Conservation (phyloP, 2,797 vertebrate genomes). For the Rhinoraja longicauda region DNA sequence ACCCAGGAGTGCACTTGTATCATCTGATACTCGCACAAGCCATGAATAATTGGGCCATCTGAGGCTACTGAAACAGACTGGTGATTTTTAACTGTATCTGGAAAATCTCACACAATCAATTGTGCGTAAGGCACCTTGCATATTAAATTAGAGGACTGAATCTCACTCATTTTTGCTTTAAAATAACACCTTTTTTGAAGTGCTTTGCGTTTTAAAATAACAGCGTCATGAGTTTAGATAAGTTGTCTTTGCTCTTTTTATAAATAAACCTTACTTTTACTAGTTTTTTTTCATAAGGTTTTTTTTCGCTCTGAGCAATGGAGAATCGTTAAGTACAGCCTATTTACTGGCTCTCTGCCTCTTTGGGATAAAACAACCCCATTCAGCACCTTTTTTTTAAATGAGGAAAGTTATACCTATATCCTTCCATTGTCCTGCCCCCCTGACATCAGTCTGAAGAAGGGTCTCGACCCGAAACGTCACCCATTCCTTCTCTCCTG, state of each 20-base stretch:
- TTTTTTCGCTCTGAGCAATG: neutral
- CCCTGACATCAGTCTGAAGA: too few relatives aligned
- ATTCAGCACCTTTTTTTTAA: neutral
- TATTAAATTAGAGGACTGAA: neutral
- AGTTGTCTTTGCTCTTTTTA: neutral
- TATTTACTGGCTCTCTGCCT: neutral
- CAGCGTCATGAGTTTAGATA: neutral
- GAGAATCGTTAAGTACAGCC: neutral
- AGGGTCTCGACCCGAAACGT: too few relatives aligned
- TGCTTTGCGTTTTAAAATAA: constrained; percentile 17
- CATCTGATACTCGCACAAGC: neutral
- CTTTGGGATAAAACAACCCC: neutral
- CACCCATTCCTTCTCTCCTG: too few relatives aligned
- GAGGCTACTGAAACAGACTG: constrained; percentile 18
- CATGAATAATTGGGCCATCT: neutral
- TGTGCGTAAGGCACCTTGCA: too few relatives aligned
- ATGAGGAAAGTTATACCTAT: neutral
- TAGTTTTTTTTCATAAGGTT: neutral
- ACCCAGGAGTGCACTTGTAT: neutral
- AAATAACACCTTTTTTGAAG: constrained; percentile 19
- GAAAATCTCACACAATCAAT: neutral
- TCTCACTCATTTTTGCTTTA: neutral
- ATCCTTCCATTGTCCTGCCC: too few relatives aligned
- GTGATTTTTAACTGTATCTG: constrained; percentile 4
- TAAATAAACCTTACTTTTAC: neutral